Evolutionary conservation across 2,113 vertebrate genomes (phyloP).

Genomic region (Chloropsis cyanopogon): DNA sequence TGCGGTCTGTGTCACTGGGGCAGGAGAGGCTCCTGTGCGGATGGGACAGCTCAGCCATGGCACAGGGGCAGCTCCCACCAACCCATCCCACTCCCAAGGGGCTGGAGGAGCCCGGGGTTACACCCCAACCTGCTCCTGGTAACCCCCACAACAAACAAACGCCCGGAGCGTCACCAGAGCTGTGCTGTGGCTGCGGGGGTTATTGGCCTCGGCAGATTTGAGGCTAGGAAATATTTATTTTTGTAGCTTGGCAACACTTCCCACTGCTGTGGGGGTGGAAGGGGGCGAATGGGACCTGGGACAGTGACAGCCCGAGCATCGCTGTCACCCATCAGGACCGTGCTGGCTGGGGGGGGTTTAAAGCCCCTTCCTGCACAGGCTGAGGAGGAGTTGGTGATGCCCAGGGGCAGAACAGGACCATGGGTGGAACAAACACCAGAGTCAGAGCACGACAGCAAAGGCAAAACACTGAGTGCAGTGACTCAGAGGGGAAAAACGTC

Average conservation of each 20-base stretch:
- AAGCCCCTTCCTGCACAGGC: neutral
- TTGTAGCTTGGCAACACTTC: neutral
- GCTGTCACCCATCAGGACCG: accelerated
- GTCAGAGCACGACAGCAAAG: neutral
- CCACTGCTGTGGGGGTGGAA: no score
- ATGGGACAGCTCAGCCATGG: accelerated
- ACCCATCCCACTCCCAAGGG: accelerated
- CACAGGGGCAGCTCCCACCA: accelerated
- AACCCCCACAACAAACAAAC: neutral
- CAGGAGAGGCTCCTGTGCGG: neutral
- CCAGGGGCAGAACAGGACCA: neutral
- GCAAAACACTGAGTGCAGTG: neutral
- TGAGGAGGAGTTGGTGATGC: no score
- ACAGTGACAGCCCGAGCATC: neutral
- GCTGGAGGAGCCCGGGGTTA: neutral
- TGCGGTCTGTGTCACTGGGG: neutral
- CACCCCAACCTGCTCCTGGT: neutral
- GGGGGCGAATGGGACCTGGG: neutral
- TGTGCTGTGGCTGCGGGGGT: neutral
- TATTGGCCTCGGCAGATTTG: neutral
- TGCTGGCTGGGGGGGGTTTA: accelerated
- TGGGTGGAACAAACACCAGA: neutral
- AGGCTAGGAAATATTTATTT: neutral
- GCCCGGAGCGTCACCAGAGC: accelerated
- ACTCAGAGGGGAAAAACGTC: neutral